Evolutionary conservation across 2,888 invertebrate genomes (phyloP).

Genomic region (Neuroscelio doddi): DNA sequence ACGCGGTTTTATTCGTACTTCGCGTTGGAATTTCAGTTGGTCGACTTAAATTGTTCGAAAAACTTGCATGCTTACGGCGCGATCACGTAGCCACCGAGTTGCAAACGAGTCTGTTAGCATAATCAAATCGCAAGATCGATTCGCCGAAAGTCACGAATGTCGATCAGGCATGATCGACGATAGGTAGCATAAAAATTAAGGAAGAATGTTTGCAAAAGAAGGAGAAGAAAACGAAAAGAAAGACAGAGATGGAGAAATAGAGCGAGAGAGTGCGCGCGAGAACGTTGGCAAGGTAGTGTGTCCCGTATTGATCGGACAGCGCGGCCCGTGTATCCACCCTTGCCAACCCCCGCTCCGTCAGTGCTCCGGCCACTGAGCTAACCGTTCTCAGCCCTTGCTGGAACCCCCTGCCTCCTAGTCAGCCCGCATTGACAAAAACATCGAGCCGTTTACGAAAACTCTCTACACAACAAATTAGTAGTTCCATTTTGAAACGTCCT

Average conservation of each 20-base stretch:
- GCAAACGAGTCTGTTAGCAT: too few relatives aligned
- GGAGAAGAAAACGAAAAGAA: neutral
- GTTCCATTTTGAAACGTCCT: slow-evolving; percentile 14
- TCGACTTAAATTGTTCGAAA: too few relatives aligned
- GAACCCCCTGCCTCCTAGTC: slow-evolving; percentile 27
- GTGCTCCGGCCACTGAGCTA: slow-evolving; percentile 32
- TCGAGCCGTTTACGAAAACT: slow-evolving; percentile 13
- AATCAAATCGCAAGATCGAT: too few relatives aligned
- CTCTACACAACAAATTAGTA: neutral
- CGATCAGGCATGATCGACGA: slow-evolving; percentile 2
- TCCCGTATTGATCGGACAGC: slow-evolving; percentile 42
- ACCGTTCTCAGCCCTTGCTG: slow-evolving; percentile 34
- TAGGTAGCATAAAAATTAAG: slow-evolving; percentile 3
- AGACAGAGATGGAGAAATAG: slow-evolving; percentile 1
- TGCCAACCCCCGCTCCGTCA: slow-evolving; percentile 20
- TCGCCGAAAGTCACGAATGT: neutral
- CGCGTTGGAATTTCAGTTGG: too few relatives aligned
- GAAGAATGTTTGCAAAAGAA: slow-evolving; percentile 3
- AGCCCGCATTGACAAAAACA: slow-evolving; percentile 33
- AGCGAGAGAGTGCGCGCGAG: slow-evolving; percentile 32
- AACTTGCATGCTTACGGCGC: too few relatives aligned
- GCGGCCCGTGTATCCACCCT: slow-evolving; percentile 39
- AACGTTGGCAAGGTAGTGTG: slow-evolving; percentile 44
- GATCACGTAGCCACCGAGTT: too few relatives aligned
- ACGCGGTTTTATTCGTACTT: too few relatives aligned